A percentile compares a stretch with the other conserved stretches of the same genome.
Evolutionary conservation across 2,888 invertebrate genomes (phyloP).

Genomic region (Brachynemurus nebulosus): DNA sequence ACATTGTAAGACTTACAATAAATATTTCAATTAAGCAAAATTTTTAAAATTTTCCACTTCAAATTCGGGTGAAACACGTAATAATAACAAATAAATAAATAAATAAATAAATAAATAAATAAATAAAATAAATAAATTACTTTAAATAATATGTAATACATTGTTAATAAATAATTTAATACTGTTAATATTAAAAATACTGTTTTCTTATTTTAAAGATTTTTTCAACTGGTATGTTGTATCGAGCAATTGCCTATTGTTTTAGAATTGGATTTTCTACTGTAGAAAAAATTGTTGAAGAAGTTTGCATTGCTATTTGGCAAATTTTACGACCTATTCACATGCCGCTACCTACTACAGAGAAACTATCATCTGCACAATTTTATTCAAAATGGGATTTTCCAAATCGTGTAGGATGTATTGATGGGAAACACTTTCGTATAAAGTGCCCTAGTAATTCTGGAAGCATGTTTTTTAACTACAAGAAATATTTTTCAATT

Average conservation of each 20-base stretch:
- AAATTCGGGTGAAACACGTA: too few relatives aligned
- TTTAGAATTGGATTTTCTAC: conserved; percentile 20
- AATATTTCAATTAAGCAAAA: too few relatives aligned
- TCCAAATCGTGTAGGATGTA: conserved; percentile 9
- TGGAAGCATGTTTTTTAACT: background rate
- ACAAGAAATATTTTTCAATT: too few relatives aligned
- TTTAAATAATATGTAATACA: too few relatives aligned
- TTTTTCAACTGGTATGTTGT: conserved; percentile 18
- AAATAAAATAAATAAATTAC: too few relatives aligned
- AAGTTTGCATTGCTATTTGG: conserved; percentile 20
- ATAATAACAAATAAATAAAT: too few relatives aligned
- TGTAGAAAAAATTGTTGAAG: conserved; percentile 18
- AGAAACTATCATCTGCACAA: conserved; percentile 14
- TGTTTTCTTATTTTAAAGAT: too few relatives aligned
- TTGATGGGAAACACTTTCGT: conserved; percentile 11
- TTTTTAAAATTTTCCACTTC: too few relatives aligned
- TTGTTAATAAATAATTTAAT: too few relatives aligned
- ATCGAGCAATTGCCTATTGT: conserved; percentile 17
- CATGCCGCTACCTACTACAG: conserved; percentile 17
- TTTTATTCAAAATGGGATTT: conserved; percentile 16
- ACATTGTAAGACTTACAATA: too few relatives aligned
- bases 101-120: too few relatives aligned
- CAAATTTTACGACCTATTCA: conserved; percentile 17
- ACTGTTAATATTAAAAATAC: too few relatives aligned
- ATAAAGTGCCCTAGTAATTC: conserved; percentile 11